Percentiles rank a stretch among this genome's conserved stretches.
Evolutionary conservation across 2,888 invertebrate species (phyloP).

Genomic region (Zonitis immaculata): DNA sequence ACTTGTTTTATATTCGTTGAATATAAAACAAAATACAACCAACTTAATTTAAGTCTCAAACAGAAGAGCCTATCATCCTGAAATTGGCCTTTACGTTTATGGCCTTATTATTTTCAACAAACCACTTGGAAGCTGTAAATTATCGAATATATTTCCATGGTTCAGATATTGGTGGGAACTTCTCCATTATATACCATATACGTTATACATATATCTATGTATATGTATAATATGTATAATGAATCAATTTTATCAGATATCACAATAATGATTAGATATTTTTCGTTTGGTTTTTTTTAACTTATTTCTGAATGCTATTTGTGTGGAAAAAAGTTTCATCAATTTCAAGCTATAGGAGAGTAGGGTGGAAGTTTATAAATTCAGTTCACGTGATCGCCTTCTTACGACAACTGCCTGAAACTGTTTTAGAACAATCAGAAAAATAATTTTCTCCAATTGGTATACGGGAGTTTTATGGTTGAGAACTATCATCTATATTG

Average conservation of each 20-base stretch:
- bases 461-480: slow-evolving; percentile 5
- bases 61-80: slow-evolving; percentile 16
- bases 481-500: slow-evolving; percentile 1
- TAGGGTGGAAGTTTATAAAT: slow-evolving; percentile 12
- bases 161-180: too few species aligned
- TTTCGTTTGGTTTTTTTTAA: not conserved
- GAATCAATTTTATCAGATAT: not conserved
- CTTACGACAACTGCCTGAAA: slow-evolving; percentile 15
- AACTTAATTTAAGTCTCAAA: slow-evolving; percentile 26
- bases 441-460: slow-evolving; percentile 18
- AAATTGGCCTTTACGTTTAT: slow-evolving; percentile 21
- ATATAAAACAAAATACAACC: slow-evolving; percentile 28
- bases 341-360: slow-evolving; percentile 7
- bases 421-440: slow-evolving; percentile 19
- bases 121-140: slow-evolving; percentile 23
- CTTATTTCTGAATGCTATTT: not conserved
- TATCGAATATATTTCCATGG: slow-evolving; percentile 16
- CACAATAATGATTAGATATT: not conserved
- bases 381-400: slow-evolving; percentile 14
- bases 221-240: not conserved
- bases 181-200: too few species aligned
- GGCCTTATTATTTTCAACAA: slow-evolving; percentile 25
- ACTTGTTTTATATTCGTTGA: slow-evolving; percentile 16
- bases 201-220: too few species aligned
- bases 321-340: slow-evolving; percentile 9